Evolutionary conservation across 2,888 invertebrate genomes (phyloP).

Genomic region (Mimachlamys varia): DNA sequence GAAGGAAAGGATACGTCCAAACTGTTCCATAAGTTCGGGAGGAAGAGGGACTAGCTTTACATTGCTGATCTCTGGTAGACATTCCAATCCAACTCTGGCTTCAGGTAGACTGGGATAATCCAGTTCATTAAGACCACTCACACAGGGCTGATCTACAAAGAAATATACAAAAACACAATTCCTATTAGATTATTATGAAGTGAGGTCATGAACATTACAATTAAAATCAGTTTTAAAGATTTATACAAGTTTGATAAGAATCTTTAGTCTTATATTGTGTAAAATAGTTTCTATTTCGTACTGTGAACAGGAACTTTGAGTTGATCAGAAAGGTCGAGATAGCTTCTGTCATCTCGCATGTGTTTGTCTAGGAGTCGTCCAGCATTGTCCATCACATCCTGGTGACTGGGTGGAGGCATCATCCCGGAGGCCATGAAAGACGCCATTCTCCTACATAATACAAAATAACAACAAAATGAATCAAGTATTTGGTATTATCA

Average conservation of each 20-base stretch:
- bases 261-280: neutral
- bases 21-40: constrained; percentile 96
- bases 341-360: constrained; percentile 71
- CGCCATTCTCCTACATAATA: constrained; percentile 52
- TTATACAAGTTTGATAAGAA: neutral
- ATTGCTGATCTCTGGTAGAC: constrained; percentile 88
- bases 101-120: constrained; percentile 92
- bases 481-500: neutral
- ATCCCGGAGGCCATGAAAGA: constrained; percentile 62
- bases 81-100: constrained; percentile 87
- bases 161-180: neutral
- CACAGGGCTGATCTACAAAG: constrained; percentile 87
- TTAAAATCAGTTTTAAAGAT: no score
- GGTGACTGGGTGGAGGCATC: constrained; percentile 64
- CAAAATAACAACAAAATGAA: neutral
- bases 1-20: constrained; percentile 88
- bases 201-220: no score
- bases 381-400: constrained; percentile 71
- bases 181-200: no score
- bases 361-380: constrained; percentile 72
- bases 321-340: constrained; percentile 71
- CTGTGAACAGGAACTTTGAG: constrained; percentile 72
- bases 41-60: constrained; percentile 94
- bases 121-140: constrained; percentile 94
- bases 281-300: constrained; percentile 54